Base-by-base conservation (phyloP, 2,113 vertebrate species). In the Heptranchias perlo region DNA sequence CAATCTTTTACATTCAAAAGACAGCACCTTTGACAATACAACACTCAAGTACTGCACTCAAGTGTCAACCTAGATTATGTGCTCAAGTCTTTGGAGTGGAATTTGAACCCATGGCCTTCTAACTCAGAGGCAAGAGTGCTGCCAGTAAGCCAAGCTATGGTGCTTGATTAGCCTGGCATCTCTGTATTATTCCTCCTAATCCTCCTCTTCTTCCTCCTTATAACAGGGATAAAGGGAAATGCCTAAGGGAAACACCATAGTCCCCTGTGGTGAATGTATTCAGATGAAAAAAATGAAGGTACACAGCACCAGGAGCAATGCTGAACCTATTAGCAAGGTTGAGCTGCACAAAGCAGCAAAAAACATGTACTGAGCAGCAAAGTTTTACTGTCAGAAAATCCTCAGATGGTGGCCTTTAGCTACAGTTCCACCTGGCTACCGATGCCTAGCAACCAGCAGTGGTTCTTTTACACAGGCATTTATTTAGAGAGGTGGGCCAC, bases 11-110 rank as follows among this genome's bases (percentile, higher is more conserved):
- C 78, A 21, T 82, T 82, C 78, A 39, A 82, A 82, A 82, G 78
- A 82, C 39, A 4, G 78, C 78, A 82, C 21, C 78, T 47, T 44
- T 82, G 78, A 82, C 78, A 82, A 82, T 82, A 44, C 25, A 31
- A 13, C 28, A 2, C 8, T 89, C 49, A 6, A 89, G 86, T 54
- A 13, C 49, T 35, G 23, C 2, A 23, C 47, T 89, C 49, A 58
- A 91, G 87, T 91, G 87, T 89, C 25, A 89, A 89, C 86, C 87
- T 35, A 91, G 52, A 54, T 62, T 92, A 61, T 92, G n/a, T 92
- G 18, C 54, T 92, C 89, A 92, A 58, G 31, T 62, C 89, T 92
- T 61, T 92, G 89, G 89, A n/a, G 54, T 62, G 89, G 31, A 92
- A 92, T 23, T 62, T 92, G 31, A 92, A 92, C 54, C 35, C 58